These are phyloP conservation scores for Norana najaformis DNA, from an alignment of 2,888 invertebrate genomes.

Conservation along the genomic window DNA sequence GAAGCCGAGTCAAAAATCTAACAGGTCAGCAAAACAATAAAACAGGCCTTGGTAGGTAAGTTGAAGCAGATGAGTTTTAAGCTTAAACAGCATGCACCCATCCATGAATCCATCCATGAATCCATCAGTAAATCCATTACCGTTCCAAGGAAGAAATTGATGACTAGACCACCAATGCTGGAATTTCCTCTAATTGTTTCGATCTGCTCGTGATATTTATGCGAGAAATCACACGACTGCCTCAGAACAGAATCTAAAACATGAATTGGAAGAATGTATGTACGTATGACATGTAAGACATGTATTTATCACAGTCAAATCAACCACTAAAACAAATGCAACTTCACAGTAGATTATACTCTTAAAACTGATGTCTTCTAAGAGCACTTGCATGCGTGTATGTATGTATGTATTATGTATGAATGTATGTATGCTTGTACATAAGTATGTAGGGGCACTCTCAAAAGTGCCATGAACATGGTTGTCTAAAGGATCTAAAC, in stretches of 20 bases:
- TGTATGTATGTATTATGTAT: not conserved
- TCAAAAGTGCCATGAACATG: too few species aligned
- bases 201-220: not conserved
- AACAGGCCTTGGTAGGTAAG: not conserved
- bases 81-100: too few species aligned
- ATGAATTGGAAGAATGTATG: not conserved
- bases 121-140: not conserved
- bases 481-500: too few species aligned
- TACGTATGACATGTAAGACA: too few species aligned
- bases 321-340: not conserved
- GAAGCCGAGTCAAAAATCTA: too few species aligned
- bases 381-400: too few species aligned
- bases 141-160: not conserved
- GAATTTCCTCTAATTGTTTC: not conserved
- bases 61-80: too few species aligned
- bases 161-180: not conserved
- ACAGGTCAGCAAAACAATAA: not conserved
- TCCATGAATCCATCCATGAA: not conserved
- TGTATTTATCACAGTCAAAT: not conserved
- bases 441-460: too few species aligned
- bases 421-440: too few species aligned
- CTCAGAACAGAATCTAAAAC: not conserved
- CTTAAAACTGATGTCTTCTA: too few species aligned
- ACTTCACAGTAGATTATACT: too few species aligned
- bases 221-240: not conserved